Base-by-base conservation (phyloP, 2,113 vertebrate species). In the Hydrolagus affinis region DNA sequence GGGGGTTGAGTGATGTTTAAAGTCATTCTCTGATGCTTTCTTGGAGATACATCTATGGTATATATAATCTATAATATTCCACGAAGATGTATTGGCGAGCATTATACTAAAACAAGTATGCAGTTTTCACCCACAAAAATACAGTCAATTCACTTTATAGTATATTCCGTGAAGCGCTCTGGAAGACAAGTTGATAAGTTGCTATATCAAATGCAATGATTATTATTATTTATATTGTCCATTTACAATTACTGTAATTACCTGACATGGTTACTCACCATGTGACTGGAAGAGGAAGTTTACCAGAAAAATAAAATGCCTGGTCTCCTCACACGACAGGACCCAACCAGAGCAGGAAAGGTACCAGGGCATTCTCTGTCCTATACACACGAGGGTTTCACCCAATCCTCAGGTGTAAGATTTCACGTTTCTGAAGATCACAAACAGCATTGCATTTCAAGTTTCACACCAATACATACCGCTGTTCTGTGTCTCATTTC, bases 221-320 rank as follows among this genome's bases (percentile, higher is more conserved):
- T n/a, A n/a, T n/a, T n/a, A n/a, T n/a, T n/a, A n/a, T n/a, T 72
- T 72, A 72, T 28, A 66, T 83, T 83, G 44, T 44, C 44, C 44
- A 64, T 77, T 77, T 60, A 78, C 57, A 44, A 44, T 44, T 59
- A 28, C 15, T 74, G 8, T 59, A 19, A 77, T 11, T 12, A 60
- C n/a, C 23, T 57, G 59, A 8, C 1, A 59, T 57, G 21, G 7
- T 60, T n/a, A 4, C 4, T 57, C 17, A 76, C 21, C 44, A 25
- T 60, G 15, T 6, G 25, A 12, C 74, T n/a, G 30, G 59, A 76
- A 21, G 74, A 9, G 10, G 44, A 57, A 57, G 23, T 78, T 23
- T 14, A 30, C 23, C 14, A 12, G 12, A 12, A 72, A 72, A 72
- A 25, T 10, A 71, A 44, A 6, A 71, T 59, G 74, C 4, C 56